Evolutionary conservation across 2,888 invertebrate species (phyloP).

Genomic region (Protula sp.): DNA sequence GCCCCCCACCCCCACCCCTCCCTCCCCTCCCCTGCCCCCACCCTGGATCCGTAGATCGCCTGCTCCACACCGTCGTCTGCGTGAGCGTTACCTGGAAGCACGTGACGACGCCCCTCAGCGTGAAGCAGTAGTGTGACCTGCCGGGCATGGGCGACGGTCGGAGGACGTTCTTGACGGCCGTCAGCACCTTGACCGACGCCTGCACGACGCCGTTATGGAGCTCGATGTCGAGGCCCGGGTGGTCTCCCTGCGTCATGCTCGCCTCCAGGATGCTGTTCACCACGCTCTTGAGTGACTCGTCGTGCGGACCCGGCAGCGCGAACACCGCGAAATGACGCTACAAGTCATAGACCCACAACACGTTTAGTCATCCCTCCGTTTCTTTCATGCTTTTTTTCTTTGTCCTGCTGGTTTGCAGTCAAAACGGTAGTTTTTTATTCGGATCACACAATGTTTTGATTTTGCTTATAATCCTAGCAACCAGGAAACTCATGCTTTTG

Average conservation of each 20-base stretch:
- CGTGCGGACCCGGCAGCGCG: conserved; percentile 41
- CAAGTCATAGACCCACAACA: no score
- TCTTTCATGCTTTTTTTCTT: no score
- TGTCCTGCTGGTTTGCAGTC: no score
- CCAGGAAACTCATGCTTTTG: no score
- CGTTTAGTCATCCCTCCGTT: no score
- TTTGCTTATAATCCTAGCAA: no score
- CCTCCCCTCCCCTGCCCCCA: no score
- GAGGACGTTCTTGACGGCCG: conserved; percentile 43
- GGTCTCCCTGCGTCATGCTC: conserved; percentile 44
- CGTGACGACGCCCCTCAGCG: conserved; percentile 46
- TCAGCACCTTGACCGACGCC: conserved; percentile 45
- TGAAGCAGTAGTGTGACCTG: conserved; percentile 50
- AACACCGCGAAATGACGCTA: conserved; percentile 54
- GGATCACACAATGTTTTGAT: no score
- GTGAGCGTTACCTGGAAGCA: conserved; percentile 54
- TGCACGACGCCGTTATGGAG: conserved; percentile 45
- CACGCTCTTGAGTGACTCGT: conserved; percentile 41
- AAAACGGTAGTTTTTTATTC: no score
- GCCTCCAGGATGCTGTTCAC: conserved; percentile 50
- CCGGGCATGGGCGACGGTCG: conserved; percentile 47
- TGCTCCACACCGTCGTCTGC: no score
- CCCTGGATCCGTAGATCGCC: no score
- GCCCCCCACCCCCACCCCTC: no score
- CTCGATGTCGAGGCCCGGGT: conserved; percentile 45